Evolutionary conservation across 2,113 vertebrate genomes (phyloP), one percentile per base, ranked within the genome.

Genomic region (Rhabdomys dilectus): DNA sequence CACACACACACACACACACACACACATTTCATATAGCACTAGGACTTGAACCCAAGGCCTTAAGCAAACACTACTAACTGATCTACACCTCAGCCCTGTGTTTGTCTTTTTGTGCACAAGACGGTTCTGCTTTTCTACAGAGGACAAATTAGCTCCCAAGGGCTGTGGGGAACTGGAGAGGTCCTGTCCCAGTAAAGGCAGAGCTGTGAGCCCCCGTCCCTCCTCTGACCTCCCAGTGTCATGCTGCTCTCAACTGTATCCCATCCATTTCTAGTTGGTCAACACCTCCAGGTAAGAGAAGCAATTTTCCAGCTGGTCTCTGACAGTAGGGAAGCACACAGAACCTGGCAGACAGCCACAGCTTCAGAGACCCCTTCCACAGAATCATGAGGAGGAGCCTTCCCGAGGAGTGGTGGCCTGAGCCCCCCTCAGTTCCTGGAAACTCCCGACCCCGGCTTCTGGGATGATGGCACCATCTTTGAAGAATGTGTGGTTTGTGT

Each of bases 171-270:
- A 82, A 21, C 72, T 78, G n/a, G 58, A 22, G 16, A 53, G 26
- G 5, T 56, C 7, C 4, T 26, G 31, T 29, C 1, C 64, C 9
- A 31, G 66, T 3, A 34, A 48, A 48, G 24, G 72, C 39, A 87
- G 51, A 91, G 42, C 51, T 89, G 53, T 42, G 36, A 48, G 5
- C 1, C 24, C 76, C 45, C 8, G 6, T 42, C n/a, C n/a, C 60
- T 7, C 0, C 2, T 7, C 0, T 4, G 70, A 48, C 4, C 7
- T 31, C 39, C 51, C 77, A 0, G 13, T 1, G 26, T 22, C 22
- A 0, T 29, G 0, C 42, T 15, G 11, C 9, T 51, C 12, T 60
- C 1, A 0, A n/a, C 45, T 68, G 66, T 4, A 4, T 29, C 24
- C 53, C 16, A 3, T 1, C 26, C 39, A 6, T 58, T 42, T 91